Evolutionary conservation across 1,140 invertebrate genomes (phyloP).

Genomic region (Drosophila ohnishii): DNA sequence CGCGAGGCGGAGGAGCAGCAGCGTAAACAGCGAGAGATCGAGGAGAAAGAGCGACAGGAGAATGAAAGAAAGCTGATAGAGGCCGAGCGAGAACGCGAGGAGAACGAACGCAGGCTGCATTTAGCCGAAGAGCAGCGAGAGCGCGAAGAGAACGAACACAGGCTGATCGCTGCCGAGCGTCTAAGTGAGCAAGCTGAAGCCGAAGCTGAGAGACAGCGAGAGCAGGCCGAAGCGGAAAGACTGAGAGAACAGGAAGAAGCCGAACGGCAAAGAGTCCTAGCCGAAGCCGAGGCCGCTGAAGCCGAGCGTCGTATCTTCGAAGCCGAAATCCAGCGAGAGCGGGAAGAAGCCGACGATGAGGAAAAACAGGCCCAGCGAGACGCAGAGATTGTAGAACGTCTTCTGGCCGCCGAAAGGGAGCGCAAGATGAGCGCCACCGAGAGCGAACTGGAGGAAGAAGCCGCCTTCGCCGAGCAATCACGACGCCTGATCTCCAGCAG

Average conservation of each 20-base stretch:
- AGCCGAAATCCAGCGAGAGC: conserved; percentile 20
- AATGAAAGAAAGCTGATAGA: conserved; percentile 20
- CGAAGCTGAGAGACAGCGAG: conserved; percentile 7
- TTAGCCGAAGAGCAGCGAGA: conserved; percentile 42
- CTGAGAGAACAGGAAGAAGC: conserved; percentile 6
- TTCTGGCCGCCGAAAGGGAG: conserved; percentile 65
- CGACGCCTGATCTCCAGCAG: conserved; percentile 50
- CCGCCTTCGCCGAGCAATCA: conserved; percentile 36
- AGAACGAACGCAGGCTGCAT: conserved; percentile 37
- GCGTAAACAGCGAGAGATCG: conserved; percentile 34
- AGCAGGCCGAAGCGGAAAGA: conserved; percentile 38
- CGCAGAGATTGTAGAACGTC: conserved; percentile 64
- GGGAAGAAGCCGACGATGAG: conserved; percentile 26
- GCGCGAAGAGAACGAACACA: conserved; percentile 33
- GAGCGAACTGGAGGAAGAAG: conserved; percentile 74
- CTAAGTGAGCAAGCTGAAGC: conserved; percentile 29
- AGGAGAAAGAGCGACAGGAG: conserved; percentile 29
- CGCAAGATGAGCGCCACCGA: conserved; percentile 61
- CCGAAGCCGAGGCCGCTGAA: conserved; percentile 34
- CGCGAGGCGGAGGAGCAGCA: conserved; percentile 15
- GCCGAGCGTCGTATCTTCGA: conserved; percentile 46
- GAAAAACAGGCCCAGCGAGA: conserved; percentile 52
- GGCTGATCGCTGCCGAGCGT: conserved; percentile 39
- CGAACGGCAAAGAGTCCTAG: conserved; percentile 27
- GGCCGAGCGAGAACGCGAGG: conserved; percentile 37